phyloP scores from a whole-genome alignment of 2,888 invertebrate genomes.

The Drosophila acutilabella region DNA sequence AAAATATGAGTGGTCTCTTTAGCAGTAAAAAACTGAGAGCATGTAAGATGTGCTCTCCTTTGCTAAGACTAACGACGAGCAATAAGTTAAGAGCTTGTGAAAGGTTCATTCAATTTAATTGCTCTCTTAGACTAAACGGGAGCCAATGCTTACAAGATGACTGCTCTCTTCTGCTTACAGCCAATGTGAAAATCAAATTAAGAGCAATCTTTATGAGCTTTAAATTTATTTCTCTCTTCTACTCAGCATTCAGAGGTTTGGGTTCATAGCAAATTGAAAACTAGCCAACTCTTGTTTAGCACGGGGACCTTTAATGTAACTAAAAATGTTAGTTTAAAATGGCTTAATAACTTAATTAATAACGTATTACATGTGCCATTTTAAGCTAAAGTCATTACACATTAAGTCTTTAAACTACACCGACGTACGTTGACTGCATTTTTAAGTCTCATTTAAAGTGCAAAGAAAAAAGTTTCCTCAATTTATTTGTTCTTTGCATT shows the following conservation, averaged over 20 bases:
- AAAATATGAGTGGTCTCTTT: too few species aligned
- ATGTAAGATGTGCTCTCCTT: too few species aligned
- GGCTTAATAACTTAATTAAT: too few species aligned
- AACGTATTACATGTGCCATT: neutral
- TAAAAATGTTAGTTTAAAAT: conserved; percentile 15
- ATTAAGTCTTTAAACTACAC: conserved; percentile 5
- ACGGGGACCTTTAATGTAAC: conserved; percentile 10
- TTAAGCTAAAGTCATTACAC: conserved; percentile 25
- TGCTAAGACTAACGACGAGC: too few species aligned
- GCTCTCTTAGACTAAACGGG: too few species aligned
- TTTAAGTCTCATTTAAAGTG: conserved; percentile 57
- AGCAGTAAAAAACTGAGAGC: too few species aligned
- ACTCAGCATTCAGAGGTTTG: conserved; percentile 9
- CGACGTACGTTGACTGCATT: conserved; percentile 20
- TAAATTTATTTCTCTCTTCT: conserved; percentile 5
- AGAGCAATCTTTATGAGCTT: too few species aligned
- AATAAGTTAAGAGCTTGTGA: too few species aligned
- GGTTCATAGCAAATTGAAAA: conserved; percentile 43
- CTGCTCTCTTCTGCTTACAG: too few species aligned
- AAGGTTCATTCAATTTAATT: too few species aligned
- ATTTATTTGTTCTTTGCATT: conserved; percentile 84
- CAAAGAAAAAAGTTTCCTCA: conserved; percentile 82
- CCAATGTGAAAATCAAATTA: neutral
- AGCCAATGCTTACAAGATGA: too few species aligned
- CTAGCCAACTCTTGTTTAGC: conserved; percentile 2